phyloP scores from a whole-genome alignment of 2,113 vertebrate genomes.

The Micromys minutus region DNA sequence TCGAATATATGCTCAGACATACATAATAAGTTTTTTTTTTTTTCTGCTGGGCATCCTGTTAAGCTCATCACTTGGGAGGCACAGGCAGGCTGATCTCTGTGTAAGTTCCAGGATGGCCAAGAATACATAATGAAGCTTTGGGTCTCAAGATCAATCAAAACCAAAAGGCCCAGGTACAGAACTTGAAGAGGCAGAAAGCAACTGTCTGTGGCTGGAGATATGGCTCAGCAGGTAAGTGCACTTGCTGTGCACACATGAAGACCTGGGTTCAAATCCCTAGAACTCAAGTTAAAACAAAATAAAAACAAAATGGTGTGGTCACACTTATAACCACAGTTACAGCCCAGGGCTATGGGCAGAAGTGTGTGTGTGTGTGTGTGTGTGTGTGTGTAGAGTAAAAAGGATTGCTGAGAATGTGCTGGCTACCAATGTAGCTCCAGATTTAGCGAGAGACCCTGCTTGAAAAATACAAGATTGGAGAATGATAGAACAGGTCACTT shows the following conservation, averaged over 20 bases:
- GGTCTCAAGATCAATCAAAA: not conserved
- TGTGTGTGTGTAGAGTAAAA: not conserved
- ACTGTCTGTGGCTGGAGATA: not conserved
- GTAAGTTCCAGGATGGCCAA: not conserved
- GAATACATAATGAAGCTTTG: not conserved
- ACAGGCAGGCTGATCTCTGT: not conserved
- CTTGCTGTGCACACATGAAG: not conserved
- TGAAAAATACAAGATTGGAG: not conserved
- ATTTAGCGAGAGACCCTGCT: not conserved
- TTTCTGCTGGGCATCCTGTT: not conserved
- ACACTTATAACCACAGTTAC: not conserved
- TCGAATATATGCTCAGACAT: not conserved
- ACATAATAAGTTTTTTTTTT: not conserved
- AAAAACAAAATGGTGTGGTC: too few species aligned
- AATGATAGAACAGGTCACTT: not conserved
- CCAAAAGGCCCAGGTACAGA: not conserved
- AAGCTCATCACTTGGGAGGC: not conserved
- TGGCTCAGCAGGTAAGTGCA: not conserved
- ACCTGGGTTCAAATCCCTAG: not conserved
- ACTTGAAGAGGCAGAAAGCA: not conserved
- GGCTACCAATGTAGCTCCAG: not conserved
- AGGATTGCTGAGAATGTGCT: not conserved
- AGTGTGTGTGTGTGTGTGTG: too few species aligned
- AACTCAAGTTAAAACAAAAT: not conserved
- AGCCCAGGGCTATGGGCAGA: not conserved